Evolutionary conservation across 1,140 invertebrate genomes (phyloP).

Genomic region (Zaprionus nigranus): DNA sequence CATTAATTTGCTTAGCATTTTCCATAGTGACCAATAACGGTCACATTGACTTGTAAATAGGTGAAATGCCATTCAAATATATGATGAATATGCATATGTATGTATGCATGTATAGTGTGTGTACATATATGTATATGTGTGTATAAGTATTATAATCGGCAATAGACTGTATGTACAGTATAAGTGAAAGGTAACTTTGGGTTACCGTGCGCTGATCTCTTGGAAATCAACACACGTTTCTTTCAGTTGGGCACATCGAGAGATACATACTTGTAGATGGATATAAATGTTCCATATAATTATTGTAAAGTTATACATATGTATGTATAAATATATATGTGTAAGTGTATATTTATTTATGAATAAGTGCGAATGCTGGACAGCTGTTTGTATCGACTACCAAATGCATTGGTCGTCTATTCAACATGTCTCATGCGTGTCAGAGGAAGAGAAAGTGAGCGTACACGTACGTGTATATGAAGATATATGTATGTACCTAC

Average conservation of each 20-base stretch:
- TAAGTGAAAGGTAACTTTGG: constrained; percentile 79
- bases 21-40: constrained; percentile 43
- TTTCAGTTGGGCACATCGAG: constrained; percentile 65
- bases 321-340: not conserved
- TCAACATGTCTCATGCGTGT: too few relatives aligned
- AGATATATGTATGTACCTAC: not conserved
- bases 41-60: constrained; percentile 71
- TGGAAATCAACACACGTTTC: constrained; percentile 62
- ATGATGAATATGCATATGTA: constrained; percentile 26
- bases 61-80: constrained; percentile 50
- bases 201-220: constrained; percentile 57
- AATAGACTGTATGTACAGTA: constrained; percentile 18
- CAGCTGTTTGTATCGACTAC: not conserved
- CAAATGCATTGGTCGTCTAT: too few relatives aligned
- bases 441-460: not conserved
- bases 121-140: constrained; percentile 1
- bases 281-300: constrained; percentile 1
- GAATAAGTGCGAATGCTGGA: not conserved
- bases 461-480: not conserved
- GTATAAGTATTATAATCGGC: constrained; percentile 2
- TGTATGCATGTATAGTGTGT: constrained; percentile 22
- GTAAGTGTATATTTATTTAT: not conserved
- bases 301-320: not conserved
- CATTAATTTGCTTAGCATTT: constrained; percentile 6
- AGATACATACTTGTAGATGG: constrained; percentile 25